These are phyloP conservation scores for Andrena trimmerana DNA, from an alignment of 2,888 invertebrate species.

Conservation along the genomic window DNA sequence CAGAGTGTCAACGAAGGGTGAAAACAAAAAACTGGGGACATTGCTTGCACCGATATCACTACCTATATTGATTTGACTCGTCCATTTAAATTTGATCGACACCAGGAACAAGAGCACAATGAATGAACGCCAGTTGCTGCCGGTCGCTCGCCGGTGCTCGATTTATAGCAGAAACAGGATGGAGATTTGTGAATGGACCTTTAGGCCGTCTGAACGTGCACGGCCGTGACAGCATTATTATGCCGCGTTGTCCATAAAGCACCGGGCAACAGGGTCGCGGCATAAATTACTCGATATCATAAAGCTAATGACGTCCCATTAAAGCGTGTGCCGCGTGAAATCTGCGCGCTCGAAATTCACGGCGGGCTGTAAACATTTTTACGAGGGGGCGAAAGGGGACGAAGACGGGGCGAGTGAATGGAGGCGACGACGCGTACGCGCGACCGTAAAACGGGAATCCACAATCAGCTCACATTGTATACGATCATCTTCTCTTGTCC, in stretches of 20 bases:
- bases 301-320: constrained; percentile 79
- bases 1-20: neutral
- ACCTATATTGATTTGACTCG: too few relatives aligned
- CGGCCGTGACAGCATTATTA: constrained; percentile 61
- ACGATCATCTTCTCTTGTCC: constrained; percentile 25
- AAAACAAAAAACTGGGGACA: too few relatives aligned
- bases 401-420: constrained; percentile 7
- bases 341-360: constrained; percentile 66
- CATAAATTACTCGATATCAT: constrained; percentile 77
- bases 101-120: neutral
- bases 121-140: constrained; percentile 15
- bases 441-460: constrained; percentile 48
- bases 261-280: constrained; percentile 67
- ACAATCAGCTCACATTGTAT: constrained; percentile 38
- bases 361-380: constrained; percentile 69
- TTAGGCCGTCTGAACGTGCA: constrained; percentile 19
- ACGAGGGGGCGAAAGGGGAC: constrained; percentile 46
- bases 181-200: constrained; percentile 37
- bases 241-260: constrained; percentile 71
- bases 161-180: constrained; percentile 16
- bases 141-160: constrained; percentile 18
- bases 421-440: neutral
- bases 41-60: too few relatives aligned
- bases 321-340: constrained; percentile 67
- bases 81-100: neutral